Base-by-base conservation (phyloP, 2,113 vertebrate species). In the Ammodytes dubius region DNA sequence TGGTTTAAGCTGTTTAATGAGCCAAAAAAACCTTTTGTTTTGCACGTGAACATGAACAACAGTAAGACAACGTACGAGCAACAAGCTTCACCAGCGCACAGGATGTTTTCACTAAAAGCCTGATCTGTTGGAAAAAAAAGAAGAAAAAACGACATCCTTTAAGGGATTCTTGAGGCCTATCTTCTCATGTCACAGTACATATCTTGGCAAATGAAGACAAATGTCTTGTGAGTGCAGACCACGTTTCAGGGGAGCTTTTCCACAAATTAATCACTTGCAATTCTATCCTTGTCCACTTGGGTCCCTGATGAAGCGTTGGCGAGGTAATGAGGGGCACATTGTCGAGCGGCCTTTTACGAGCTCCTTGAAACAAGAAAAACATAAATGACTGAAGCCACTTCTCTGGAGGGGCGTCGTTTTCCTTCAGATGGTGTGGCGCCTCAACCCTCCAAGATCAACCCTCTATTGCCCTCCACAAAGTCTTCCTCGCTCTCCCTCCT, bases 151-250 rank as follows among this genome's bases (percentile, higher is more conserved):
- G 68, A 43, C 56, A 27, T 39, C 35, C 49, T 45, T 67, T 83
- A 57, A 52, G 74, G 77, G 46, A 76, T 88, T 77, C 39, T 7
- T 66, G 13, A 73, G 85, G 77, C 84, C 82, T 79, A 76, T 92
- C 89, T 89, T 68, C 84, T 88, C 78, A 80, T 83, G 88, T 90
- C 92, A 77, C 70, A 63, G 86, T 75, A 85, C 90, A 88, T 85
- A 88, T 91, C 86, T 84, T 81, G 87, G 83, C 83, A 91, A 89
- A 96, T 95, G 93, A 95, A 95, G 94, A 96, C 92, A 91, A 94
- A 95, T 94, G 86, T 27, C 82, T 70, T 78, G 81, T 77, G 89
- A 60, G 84, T 83, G 89, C 74, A 63, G 81, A 47, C 79, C 52
- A n/a, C 17, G 78, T 84, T 91, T 91, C 93, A 86, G 87, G 89